Base-by-base conservation (phyloP, 2,888 invertebrate genomes). In the Noctuana brunneofusca region DNA sequence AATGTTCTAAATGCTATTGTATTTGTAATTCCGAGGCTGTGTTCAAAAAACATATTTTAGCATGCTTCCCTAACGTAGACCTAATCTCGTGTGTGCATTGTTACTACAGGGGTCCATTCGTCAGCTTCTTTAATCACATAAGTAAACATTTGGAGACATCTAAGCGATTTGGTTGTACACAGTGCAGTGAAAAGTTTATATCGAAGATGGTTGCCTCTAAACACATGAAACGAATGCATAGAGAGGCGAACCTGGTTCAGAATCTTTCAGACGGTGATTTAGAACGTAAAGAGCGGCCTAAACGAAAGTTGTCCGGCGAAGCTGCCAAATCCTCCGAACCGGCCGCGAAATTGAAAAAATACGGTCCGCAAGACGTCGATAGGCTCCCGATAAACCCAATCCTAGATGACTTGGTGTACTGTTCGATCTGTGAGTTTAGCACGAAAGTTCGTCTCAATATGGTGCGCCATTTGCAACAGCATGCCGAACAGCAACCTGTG, bases 391-490 rank as follows among this genome's bases (percentile, higher is more conserved):
- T 93, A 12, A 92, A 92, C 30, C 93, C 94, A 0, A 94, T 95
- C 55, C 93, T 95, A 60, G 92, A 92, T 32, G 92, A 92, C 6
- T 87, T 89, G 1, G 89, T 95, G 0, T 89, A 87, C 49, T 96
- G 96, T 73, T 92, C 93, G 0, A 78, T 93, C 3, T 97, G 96
- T 75, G 89, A 93, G 32, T 96, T 94, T 71, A 91, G 87, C 18
- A 95, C 95, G 0, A 95, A 95, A 82, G 95, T 95, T 3, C 90
- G 95, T 0, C 92, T 93, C 12, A 97, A 97, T 75, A 93, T 97
- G 82, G 89, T 95, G 6, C 86, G 95, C 0, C 96, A 96, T 75
- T 80, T 97, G 65, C 93, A 93, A 69, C 81, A 93, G 65, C 97
- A 97, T 78, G 92, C 89, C 11, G 89, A 93, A 57, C 93, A 93